Percentiles rank a stretch among this genome's conserved stretches.
These are phyloP conservation scores for Antheraea assamensis DNA, from an alignment of 2,888 invertebrate species.

Conservation along the genomic window DNA sequence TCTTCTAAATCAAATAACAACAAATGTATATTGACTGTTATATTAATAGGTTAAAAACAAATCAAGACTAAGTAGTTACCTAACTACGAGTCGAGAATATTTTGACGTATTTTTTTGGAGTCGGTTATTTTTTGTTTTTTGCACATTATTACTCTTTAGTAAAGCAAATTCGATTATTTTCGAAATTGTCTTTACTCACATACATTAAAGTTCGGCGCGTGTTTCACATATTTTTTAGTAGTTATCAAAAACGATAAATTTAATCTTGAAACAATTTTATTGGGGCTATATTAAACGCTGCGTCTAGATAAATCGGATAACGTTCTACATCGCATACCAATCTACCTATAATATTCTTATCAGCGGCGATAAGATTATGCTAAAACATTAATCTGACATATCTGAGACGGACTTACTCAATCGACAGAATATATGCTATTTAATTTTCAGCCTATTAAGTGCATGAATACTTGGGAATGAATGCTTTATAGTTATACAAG, in stretches of 20 bases:
- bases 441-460: background rate
- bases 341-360: slow-evolving; percentile 27
- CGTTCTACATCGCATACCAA: background rate
- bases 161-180: background rate
- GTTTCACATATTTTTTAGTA: background rate
- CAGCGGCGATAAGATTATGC: slow-evolving; percentile 29
- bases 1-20: no score
- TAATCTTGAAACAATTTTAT: slow-evolving; percentile 8
- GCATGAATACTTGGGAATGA: background rate
- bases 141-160: background rate
- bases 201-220: background rate
- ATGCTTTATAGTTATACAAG: background rate
- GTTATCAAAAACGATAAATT: background rate
- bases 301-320: slow-evolving; percentile 8
- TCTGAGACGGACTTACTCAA: slow-evolving; percentile 19
- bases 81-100: no score
- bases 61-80: no score
- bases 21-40: no score
- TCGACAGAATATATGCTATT: background rate
- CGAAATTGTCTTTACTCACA: background rate
- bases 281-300: slow-evolving; percentile 2
- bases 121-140: no score
- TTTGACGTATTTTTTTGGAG: no score
- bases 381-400: slow-evolving; percentile 31
- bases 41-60: no score